phyloP scores from a whole-genome alignment of 37 sponge, comb jelly and placozoan genomes.

The Mnemiopsis leidyi region DNA sequence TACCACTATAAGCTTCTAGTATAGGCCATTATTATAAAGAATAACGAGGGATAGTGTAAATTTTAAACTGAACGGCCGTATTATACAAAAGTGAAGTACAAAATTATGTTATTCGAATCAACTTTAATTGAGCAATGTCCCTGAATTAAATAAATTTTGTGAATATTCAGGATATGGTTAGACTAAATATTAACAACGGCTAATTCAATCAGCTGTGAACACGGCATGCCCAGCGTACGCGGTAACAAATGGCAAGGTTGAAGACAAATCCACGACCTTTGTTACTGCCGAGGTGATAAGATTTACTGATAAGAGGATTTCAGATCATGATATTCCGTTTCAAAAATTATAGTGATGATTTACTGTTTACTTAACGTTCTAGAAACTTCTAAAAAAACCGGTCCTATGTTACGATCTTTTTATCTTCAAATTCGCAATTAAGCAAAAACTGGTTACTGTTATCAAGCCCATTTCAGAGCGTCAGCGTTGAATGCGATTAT shows the following conservation, averaged over 20 bases:
- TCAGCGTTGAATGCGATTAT: background rate
- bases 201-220: background rate
- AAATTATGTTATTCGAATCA: no score
- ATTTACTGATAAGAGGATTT: background rate
- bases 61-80: no score
- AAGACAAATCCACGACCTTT: background rate
- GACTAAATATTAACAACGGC: background rate
- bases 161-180: background rate
- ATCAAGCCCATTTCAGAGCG: background rate
- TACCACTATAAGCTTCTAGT: no score
- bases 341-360: background rate
- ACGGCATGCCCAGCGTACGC: background rate
- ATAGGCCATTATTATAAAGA: no score
- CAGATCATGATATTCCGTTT: background rate
- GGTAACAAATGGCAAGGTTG: background rate
- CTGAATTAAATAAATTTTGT: no score
- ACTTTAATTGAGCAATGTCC: no score
- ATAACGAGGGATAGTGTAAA: no score
- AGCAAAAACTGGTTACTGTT: background rate
- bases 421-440: background rate
- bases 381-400: background rate
- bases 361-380: no score
- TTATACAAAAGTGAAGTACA: no score
- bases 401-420: background rate
- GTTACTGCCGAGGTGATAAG: background rate